These are phyloP conservation scores for Hermaeophaga mercurialis DNA, from an alignment of 2,888 invertebrate genomes.

Conservation along the genomic window DNA sequence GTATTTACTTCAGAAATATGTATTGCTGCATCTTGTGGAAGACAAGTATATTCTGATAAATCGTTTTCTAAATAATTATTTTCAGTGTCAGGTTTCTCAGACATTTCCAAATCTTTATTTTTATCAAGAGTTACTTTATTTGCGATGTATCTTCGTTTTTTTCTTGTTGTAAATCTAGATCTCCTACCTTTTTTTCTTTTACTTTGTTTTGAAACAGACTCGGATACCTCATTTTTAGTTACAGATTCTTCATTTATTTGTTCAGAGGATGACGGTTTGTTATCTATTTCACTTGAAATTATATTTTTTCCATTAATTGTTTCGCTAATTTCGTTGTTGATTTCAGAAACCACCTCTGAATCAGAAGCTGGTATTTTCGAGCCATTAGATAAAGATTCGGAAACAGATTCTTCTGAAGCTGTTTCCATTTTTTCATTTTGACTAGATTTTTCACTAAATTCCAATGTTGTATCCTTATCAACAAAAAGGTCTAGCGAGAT, in stretches of 20 bases:
- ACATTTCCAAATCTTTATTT: not conserved
- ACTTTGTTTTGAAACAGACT: constrained; percentile 27
- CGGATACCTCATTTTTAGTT: constrained; percentile 3
- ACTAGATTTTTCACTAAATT: not conserved
- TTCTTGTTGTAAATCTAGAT: constrained; percentile 4
- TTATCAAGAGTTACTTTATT: not conserved
- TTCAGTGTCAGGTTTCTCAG: not conserved
- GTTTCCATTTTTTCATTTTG: not conserved
- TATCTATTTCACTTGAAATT: no score
- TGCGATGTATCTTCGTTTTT: constrained; percentile 1
- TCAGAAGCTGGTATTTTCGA: not conserved
- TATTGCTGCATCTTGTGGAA: no score
- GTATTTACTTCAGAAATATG: no score
- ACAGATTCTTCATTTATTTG: not conserved
- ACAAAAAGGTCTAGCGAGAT: no score
- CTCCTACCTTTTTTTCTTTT: constrained; percentile 29
- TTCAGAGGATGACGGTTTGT: not conserved
- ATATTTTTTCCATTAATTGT: no score
- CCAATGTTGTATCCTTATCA: no score
- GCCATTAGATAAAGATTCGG: not conserved
- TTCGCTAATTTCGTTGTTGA: no score
- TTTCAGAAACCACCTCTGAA: not conserved
- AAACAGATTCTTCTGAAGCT: not conserved
- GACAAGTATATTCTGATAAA: no score
- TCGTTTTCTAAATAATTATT: no score